phyloP scores from a whole-genome alignment of 2,888 invertebrate species.

The Leptopterna dolabrata region DNA sequence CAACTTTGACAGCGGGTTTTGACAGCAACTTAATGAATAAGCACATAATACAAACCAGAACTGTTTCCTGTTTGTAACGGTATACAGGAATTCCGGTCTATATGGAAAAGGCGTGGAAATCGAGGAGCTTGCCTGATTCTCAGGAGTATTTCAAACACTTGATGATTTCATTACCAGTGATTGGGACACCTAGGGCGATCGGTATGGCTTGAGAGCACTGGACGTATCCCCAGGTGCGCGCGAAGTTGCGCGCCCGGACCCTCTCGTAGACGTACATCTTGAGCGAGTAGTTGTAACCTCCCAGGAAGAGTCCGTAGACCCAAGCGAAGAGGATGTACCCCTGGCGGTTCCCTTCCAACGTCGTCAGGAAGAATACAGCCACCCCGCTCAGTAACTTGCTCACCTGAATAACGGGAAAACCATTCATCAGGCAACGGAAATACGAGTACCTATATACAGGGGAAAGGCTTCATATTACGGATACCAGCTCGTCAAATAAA shows the following conservation, averaged over 20 bases:
- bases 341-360: conserved; percentile 80
- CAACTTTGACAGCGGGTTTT: too few species aligned
- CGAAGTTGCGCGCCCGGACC: conserved; percentile 86
- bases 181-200: conserved; percentile 84
- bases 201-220: conserved; percentile 89
- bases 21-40: too few species aligned
- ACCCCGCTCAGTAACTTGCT: conserved; percentile 83
- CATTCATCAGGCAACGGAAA: background rate
- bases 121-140: too few species aligned
- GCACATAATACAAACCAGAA: too few species aligned
- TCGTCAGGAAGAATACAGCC: conserved; percentile 81
- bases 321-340: conserved; percentile 85
- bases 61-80: too few species aligned
- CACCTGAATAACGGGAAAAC: conserved; percentile 70
- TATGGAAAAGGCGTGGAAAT: too few species aligned
- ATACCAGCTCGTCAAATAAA: too few species aligned
- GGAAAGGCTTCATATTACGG: too few species aligned
- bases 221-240: conserved; percentile 89
- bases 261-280: conserved; percentile 92
- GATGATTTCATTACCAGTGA: conserved; percentile 74
- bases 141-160: too few species aligned
- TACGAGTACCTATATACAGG: too few species aligned
- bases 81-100: too few species aligned
- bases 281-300: conserved; percentile 87
- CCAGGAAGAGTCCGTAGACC: conserved; percentile 88